Base-by-base conservation (phyloP, 2,113 vertebrate species). In the Diadophis punctatus region DNA sequence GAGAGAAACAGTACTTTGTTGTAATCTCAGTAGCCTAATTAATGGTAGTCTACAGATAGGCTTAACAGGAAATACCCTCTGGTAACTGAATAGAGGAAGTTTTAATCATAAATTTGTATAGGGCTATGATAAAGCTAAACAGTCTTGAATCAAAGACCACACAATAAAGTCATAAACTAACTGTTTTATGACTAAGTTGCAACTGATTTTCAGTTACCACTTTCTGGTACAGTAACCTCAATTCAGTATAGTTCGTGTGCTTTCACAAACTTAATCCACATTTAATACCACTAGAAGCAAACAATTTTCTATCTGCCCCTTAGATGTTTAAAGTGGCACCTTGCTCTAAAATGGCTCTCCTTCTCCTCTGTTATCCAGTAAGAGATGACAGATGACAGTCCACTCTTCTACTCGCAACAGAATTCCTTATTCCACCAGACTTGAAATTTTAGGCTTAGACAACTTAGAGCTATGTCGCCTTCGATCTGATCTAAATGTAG, bases 321-420 rank as follows among this genome's bases (percentile, higher is more conserved):
- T 6, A 5, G 7, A 22, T 51, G 27, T 90, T 60, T 93, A 51
- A 58, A 51, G 14, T 3, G 34, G 27, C 14, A 43, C 43, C 74
- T 46, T 49, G 51, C 68, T 30, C 80, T 9, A 92, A 68, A 91
- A 93, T 91, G 52, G 39, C 85, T 2, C 27, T 23, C 1, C 52
- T 91, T 58, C 88, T 93, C 49, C 63, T 22, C 0, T 60, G 23
- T 49, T 94, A 74, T 49, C 43, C 0, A 91, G 88, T 18, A 3
- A 34, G 68, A 95, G 92, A 48, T 60, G 80, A 94, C 91, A 94
- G n/a, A n/a, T n/a, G n/a, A n/a, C n/a, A n/a, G n/a, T n/a, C n/a
- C n/a, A n/a, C n/a, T n/a, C n/a, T n/a, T n/a, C n/a, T n/a, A n/a
- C n/a, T n/a, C n/a, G n/a, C n/a, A n/a, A n/a, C n/a, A n/a, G n/a